Conservation (phyloP, 1,140 invertebrate genomes). For the Hycleus phaleratus region DNA sequence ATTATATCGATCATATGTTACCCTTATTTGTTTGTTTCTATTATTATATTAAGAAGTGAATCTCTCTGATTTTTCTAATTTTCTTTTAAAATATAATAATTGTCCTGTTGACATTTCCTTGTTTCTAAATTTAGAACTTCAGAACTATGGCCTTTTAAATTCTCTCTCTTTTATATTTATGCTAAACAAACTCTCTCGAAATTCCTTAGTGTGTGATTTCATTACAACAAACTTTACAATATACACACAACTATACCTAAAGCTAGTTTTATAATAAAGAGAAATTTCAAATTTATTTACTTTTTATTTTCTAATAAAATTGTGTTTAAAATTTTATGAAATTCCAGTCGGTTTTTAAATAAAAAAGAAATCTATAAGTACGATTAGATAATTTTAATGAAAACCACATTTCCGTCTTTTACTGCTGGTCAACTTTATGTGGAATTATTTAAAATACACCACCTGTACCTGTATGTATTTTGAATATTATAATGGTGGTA, state of each 20-base stretch:
- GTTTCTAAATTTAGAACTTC: slow-evolving; percentile 10
- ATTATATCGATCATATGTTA: too few relatives aligned
- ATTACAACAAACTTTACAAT: neutral
- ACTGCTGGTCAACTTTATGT: too few relatives aligned
- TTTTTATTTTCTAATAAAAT: neutral
- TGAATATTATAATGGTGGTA: too few relatives aligned
- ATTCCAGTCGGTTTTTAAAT: slow-evolving; percentile 3
- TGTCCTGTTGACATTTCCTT: slow-evolving; percentile 9
- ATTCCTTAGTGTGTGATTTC: slow-evolving; percentile 4
- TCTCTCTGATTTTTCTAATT: too few relatives aligned
- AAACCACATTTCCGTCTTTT: neutral
- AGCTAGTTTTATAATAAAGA: neutral
- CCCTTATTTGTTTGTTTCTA: too few relatives aligned
- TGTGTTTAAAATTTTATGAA: neutral
- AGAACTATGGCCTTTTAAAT: slow-evolving; percentile 8
- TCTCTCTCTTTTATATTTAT: neutral
- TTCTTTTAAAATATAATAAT: too few relatives aligned
- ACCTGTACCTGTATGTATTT: too few relatives aligned
- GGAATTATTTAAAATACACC: too few relatives aligned
- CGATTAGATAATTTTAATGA: slow-evolving; percentile 11
- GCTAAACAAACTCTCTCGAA: slow-evolving; percentile 8
- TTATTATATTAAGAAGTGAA: too few relatives aligned
- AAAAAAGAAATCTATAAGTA: too few relatives aligned
- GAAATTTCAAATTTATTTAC: slow-evolving; percentile 2
- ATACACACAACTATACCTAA: neutral